Percentiles rank a stretch among this genome's conserved stretches.
Evolutionary conservation across 2,113 vertebrate genomes (phyloP).

Genomic region (Pelvicachromis taeniatus): DNA sequence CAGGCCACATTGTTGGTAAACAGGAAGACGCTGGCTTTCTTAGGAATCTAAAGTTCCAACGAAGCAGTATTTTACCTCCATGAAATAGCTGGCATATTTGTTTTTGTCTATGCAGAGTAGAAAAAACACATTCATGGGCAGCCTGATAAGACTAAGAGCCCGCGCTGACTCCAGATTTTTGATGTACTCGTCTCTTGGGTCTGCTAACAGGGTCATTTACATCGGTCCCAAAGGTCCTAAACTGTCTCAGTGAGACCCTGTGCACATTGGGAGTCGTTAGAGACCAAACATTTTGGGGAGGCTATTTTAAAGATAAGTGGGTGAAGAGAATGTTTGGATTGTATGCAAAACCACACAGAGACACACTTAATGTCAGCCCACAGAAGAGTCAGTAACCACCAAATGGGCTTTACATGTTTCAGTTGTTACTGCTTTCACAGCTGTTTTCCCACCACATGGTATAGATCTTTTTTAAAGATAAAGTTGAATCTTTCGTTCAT

Average conservation of each 20-base stretch:
- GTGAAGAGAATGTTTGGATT: slow-evolving; percentile 14
- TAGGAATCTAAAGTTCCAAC: background rate
- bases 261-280: background rate
- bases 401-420: background rate
- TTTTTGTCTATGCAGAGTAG: background rate
- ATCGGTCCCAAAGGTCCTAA: background rate
- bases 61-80: background rate
- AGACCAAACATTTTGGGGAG: background rate
- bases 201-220: background rate
- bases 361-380: background rate
- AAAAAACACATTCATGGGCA: background rate
- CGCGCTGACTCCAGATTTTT: background rate
- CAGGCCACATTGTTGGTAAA: background rate
- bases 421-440: background rate
- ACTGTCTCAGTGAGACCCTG: background rate
- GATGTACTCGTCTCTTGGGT: background rate
- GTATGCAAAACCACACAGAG: background rate
- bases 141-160: background rate
- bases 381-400: background rate
- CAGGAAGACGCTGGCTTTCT: background rate
- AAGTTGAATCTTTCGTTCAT: background rate
- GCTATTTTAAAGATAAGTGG: slow-evolving; percentile 3
- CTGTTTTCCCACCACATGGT: background rate
- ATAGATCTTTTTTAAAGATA: background rate
- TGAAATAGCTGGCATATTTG: background rate